These are phyloP conservation scores for Aplocera efformata DNA, from an alignment of 2,888 invertebrate species.

Conservation along the genomic window DNA sequence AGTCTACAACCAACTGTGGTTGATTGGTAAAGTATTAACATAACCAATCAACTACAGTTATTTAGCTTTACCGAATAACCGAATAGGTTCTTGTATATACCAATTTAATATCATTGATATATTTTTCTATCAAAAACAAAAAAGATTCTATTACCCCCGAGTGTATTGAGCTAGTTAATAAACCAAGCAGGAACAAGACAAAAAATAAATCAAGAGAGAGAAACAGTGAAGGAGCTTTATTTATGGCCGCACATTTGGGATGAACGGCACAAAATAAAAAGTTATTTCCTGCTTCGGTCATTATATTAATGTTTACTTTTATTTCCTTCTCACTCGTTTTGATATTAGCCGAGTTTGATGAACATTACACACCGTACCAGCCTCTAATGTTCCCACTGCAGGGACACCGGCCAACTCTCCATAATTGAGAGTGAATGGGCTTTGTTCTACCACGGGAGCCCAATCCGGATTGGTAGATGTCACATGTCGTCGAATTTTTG, in stretches of 20 bases:
- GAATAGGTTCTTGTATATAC: too few species aligned
- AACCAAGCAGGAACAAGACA: conserved; percentile 57
- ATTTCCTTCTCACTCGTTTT: conserved; percentile 21
- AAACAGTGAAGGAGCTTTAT: conserved; percentile 69
- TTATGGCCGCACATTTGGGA: conserved; percentile 79
- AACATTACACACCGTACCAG: too few species aligned
- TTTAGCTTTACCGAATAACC: too few species aligned
- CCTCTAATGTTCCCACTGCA: too few species aligned
- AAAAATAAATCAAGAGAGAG: conserved; percentile 59
- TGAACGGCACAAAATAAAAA: conserved; percentile 73
- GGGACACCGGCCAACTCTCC: too few species aligned
- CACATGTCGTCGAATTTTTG: too few species aligned
- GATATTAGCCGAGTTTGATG: neutral
- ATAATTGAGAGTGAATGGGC: too few species aligned
- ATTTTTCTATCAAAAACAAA: conserved; percentile 21
- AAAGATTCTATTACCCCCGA: conserved; percentile 53
- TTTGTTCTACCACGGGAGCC: too few species aligned
- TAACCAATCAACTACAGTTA: too few species aligned
- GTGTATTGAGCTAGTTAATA: conserved; percentile 68
- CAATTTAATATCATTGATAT: conserved; percentile 5
- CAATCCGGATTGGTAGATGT: too few species aligned
- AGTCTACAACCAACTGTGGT: too few species aligned
- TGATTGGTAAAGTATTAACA: too few species aligned
- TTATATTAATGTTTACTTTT: conserved; percentile 49
- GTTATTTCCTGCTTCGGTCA: conserved; percentile 60